Evolutionary conservation across 2,888 invertebrate genomes (phyloP).

Genomic region (Gibbula magus): DNA sequence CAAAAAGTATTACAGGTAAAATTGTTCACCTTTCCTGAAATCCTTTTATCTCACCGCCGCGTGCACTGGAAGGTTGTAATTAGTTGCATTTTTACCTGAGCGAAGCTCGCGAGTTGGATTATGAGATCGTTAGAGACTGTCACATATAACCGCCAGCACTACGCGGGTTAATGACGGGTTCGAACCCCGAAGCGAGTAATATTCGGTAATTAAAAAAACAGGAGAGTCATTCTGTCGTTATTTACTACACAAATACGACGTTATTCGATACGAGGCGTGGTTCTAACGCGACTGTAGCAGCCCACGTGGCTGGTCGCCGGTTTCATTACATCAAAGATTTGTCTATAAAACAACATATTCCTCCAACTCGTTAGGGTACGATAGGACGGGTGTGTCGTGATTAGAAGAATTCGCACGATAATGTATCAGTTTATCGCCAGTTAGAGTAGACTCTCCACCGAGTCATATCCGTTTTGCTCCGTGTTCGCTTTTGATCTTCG

Average conservation of each 20-base stretch:
- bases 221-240: background rate
- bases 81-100: background rate
- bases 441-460: background rate
- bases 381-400: background rate
- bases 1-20: background rate
- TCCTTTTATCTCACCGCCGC: background rate
- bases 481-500: slow-evolving; percentile 16
- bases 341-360: slow-evolving; percentile 2
- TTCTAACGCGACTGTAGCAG: background rate
- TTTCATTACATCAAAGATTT: background rate
- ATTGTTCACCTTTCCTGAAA: background rate
- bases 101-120: background rate
- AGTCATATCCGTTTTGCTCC: background rate
- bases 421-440: slow-evolving; percentile 21
- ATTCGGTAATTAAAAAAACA: slow-evolving; percentile 16
- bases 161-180: background rate
- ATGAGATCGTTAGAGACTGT: background rate
- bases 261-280: background rate
- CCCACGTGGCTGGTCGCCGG: background rate
- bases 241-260: slow-evolving; percentile 6
- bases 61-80: background rate
- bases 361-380: background rate
- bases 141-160: background rate
- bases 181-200: background rate
- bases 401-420: slow-evolving; percentile 2